Conservation (phyloP, 2,113 vertebrate species). For the Alexandromys fortis region DNA sequence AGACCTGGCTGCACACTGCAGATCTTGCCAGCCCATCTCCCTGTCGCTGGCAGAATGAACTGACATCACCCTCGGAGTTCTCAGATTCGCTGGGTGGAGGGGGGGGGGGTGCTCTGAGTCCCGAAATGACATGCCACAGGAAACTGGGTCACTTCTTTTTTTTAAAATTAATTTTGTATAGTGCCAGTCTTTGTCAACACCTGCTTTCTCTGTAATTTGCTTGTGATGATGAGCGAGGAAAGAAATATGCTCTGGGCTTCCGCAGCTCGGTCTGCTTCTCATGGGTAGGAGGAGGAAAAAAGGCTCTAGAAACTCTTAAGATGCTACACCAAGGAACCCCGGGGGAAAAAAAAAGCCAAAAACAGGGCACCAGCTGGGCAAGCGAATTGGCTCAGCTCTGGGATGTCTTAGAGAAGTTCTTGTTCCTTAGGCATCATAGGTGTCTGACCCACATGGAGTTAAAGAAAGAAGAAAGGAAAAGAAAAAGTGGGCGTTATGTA, state of each 20-base stretch:
- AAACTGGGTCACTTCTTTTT: constrained; percentile 70
- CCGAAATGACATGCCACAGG: background rate
- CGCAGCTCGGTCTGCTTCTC: background rate
- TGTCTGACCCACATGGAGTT: background rate
- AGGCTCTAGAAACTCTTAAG: background rate
- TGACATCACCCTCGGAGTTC: rapidly evolving
- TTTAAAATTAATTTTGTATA: constrained; percentile 6
- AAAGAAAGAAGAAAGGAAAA: background rate
- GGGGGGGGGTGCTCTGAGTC: background rate
- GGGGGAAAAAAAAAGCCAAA: too few species aligned
- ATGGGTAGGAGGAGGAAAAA: background rate
- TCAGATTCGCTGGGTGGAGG: background rate
- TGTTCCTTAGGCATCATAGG: background rate
- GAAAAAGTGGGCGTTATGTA: background rate
- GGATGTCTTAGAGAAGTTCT: background rate
- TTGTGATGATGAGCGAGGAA: constrained; percentile 18
- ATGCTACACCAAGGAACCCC: background rate
- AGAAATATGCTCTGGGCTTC: background rate
- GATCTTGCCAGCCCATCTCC: constrained; percentile 38
- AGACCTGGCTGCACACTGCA: background rate
- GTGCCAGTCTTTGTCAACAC: constrained; percentile 18
- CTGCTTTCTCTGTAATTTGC: constrained; percentile 42
- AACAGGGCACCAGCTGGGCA: background rate
- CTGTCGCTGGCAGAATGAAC: background rate
- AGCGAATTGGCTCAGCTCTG: background rate